These are phyloP conservation scores for Cantharis rufa DNA, from an alignment of 2,888 invertebrate genomes.

Conservation along the genomic window DNA sequence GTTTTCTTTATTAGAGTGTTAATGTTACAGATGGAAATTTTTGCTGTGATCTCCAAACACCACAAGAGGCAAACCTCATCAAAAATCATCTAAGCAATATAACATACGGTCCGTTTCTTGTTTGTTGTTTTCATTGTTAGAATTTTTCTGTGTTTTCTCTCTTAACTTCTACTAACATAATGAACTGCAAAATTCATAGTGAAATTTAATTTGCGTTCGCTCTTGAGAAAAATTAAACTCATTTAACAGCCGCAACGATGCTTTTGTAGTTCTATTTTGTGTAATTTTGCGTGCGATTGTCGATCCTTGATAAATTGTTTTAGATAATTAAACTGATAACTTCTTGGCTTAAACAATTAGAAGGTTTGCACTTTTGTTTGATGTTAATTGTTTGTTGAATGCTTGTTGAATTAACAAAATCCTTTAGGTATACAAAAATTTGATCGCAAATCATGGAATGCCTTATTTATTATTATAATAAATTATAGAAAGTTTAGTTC, in stretches of 20 bases:
- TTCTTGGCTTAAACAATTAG: not conserved
- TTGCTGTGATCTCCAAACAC: constrained; percentile 83
- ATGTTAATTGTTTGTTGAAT: not conserved
- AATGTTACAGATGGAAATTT: constrained; percentile 85
- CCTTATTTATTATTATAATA: not conserved
- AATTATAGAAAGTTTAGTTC: not conserved
- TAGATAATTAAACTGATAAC: not conserved
- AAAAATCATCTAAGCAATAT: constrained; percentile 58
- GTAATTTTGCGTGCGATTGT: not conserved
- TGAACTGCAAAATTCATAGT: constrained; percentile 15
- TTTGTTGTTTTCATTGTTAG: constrained; percentile 36
- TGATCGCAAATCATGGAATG: not conserved
- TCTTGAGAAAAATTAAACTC: constrained; percentile 1
- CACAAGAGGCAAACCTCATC: constrained; percentile 73
- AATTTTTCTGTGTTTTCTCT: not conserved
- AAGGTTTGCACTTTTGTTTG: not conserved
- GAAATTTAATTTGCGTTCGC: not conserved
- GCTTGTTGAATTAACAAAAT: not conserved
- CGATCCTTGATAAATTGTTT: not conserved
- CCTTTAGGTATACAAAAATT: not conserved
- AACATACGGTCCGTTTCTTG: constrained; percentile 63
- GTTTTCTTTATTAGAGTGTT: constrained; percentile 13
- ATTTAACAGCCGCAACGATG: not conserved
- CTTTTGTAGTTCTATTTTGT: not conserved
- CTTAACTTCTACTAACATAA: constrained; percentile 8